phyloP scores from a whole-genome alignment of 2,113 vertebrate genomes.

The Antechinus flavipes region DNA sequence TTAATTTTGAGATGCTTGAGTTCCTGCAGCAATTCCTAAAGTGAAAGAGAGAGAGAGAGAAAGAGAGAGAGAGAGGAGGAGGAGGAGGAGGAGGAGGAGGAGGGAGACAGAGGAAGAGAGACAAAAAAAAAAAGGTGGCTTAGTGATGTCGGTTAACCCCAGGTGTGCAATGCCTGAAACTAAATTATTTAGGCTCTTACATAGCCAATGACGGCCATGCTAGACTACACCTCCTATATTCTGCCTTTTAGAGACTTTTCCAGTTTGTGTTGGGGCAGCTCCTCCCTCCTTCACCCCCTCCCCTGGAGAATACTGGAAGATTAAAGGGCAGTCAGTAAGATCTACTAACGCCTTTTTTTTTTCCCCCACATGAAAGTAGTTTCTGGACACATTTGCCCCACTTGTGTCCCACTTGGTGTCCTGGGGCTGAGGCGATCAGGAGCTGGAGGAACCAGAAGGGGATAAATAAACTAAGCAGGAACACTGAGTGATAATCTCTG shows the following conservation, averaged over 20 bases:
- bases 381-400: neutral
- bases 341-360: neutral
- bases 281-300: too few species aligned
- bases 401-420: neutral
- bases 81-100: too few species aligned
- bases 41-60: neutral
- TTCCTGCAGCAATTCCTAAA: conserved; percentile 92
- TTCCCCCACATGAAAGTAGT: neutral
- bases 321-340: neutral
- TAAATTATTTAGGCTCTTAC: neutral
- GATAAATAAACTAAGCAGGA: neutral
- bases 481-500: neutral
- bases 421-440: neutral
- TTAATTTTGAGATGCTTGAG: conserved; percentile 93
- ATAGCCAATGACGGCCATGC: neutral
- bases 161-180: neutral
- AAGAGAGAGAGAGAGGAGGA: neutral
- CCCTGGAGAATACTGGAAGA: neutral
- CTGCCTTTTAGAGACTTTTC: neutral
- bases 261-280: neutral
- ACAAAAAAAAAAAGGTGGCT: neutral
- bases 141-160: neutral
- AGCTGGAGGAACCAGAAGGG: neutral
- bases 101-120: neutral
- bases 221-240: neutral